A percentile compares a stretch with the other conserved stretches of the same genome.
phyloP scores from a whole-genome alignment of 2,888 invertebrate species.

The Gerosis bhagava region DNA sequence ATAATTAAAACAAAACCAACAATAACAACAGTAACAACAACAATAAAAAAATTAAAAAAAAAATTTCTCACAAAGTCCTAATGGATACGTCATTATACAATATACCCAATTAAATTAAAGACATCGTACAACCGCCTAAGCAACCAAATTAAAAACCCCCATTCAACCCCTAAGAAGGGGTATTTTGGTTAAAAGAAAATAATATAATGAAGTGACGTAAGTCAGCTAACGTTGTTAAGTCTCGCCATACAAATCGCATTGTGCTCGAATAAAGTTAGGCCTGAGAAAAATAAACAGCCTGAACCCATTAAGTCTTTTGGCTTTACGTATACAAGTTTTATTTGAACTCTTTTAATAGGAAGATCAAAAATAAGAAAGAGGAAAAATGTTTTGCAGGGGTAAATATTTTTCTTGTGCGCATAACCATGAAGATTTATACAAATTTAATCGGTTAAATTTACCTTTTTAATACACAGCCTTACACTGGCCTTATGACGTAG shows the following conservation, averaged over 20 bases:
- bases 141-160: conserved; percentile 3
- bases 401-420: no score
- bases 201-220: conserved; percentile 14
- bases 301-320: neutral
- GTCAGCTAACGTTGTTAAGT: conserved; percentile 8
- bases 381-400: no score
- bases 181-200: conserved; percentile 19
- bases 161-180: conserved; percentile 7
- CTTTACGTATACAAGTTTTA: conserved; percentile 1
- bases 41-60: no score
- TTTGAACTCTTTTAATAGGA: no score
- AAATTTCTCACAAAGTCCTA: no score
- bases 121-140: conserved; percentile 1
- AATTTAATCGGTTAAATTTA: no score
- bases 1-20: no score
- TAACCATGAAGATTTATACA: no score
- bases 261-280: conserved; percentile 23
- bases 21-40: no score
- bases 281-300: conserved; percentile 8
- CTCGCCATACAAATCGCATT: conserved; percentile 16
- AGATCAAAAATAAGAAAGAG: no score
- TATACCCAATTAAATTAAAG: conserved; percentile 14
- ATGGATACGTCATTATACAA: neutral
- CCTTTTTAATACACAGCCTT: no score
- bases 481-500: no score